A percentile compares a stretch with the other conserved stretches of the same genome.
phyloP scores from a whole-genome alignment of 2,797 vertebrate species.

The Lepidocolaptes lacrymiger region DNA sequence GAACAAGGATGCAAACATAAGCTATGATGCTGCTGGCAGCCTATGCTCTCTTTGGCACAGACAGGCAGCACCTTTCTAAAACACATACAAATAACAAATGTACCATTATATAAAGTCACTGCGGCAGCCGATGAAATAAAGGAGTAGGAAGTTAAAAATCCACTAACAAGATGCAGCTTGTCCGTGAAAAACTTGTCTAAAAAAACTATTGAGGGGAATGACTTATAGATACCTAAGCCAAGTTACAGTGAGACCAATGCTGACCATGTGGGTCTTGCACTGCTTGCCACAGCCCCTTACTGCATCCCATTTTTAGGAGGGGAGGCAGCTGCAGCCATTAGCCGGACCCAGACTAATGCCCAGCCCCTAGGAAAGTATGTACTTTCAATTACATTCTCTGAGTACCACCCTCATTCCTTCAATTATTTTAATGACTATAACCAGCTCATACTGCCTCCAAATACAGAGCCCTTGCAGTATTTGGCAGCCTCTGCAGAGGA shows the following conservation, averaged over 20 bases:
- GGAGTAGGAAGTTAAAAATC: background rate
- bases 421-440: background rate
- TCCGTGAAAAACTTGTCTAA: background rate
- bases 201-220: background rate
- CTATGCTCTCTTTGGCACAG: background rate
- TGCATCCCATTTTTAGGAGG: background rate
- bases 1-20: background rate
- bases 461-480: background rate
- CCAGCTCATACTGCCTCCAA: background rate
- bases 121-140: background rate
- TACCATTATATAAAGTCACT: background rate
- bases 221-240: accelerated
- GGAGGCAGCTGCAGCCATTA: background rate
- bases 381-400: background rate
- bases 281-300: background rate
- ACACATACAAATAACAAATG: background rate
- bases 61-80: background rate
- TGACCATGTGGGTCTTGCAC: background rate
- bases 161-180: background rate
- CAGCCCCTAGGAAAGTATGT: background rate
- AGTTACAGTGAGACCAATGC: background rate
- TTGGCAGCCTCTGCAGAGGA: background rate
- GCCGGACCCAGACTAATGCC: background rate
- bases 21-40: background rate
- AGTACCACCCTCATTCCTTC: slow-evolving; percentile 15